Percentiles rank a stretch among this genome's conserved stretches.
Evolutionary conservation across 1,140 invertebrate genomes (phyloP).

Genomic region (Adelges cooleyi): DNA sequence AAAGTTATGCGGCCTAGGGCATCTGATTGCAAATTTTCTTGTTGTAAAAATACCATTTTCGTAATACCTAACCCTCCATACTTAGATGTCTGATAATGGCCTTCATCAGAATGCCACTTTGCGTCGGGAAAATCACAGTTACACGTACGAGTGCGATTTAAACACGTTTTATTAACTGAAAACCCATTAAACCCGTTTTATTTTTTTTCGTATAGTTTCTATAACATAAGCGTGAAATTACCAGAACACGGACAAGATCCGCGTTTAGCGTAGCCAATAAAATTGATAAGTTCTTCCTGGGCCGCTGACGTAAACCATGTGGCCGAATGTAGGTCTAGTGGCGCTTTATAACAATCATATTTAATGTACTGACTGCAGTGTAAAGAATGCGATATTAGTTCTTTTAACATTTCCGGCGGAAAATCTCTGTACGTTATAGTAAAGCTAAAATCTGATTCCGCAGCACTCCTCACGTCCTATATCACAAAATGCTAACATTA

Average conservation of each 20-base stretch:
- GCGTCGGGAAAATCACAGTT: constrained; percentile 69
- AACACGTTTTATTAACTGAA: constrained; percentile 62
- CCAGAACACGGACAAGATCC: constrained; percentile 54
- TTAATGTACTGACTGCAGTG: constrained; percentile 82
- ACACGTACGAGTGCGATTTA: constrained; percentile 65
- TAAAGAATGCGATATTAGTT: constrained; percentile 75
- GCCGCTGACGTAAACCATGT: constrained; percentile 81
- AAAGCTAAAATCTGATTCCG: constrained; percentile 66
- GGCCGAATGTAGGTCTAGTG: constrained; percentile 71
- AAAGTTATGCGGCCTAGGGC: constrained; percentile 75
- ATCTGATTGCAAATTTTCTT: constrained; percentile 64
- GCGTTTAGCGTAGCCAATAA: constrained; percentile 66
- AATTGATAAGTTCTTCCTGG: constrained; percentile 63
- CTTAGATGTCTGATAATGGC: constrained; percentile 57
- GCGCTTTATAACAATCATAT: constrained; percentile 82
- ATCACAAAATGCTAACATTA: too few species aligned
- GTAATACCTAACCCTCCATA: constrained; percentile 69
- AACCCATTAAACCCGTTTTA: too few species aligned
- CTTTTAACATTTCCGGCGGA: constrained; percentile 75
- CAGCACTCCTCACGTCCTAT: constrained; percentile 59
- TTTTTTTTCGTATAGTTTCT: not conserved
- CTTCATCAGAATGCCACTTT: constrained; percentile 79
- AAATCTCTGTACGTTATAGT: constrained; percentile 80
- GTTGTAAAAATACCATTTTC: constrained; percentile 79
- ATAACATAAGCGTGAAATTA: constrained; percentile 37